phyloP scores from a whole-genome alignment of 2,888 invertebrate genomes.

The Galeruca laticollis region DNA sequence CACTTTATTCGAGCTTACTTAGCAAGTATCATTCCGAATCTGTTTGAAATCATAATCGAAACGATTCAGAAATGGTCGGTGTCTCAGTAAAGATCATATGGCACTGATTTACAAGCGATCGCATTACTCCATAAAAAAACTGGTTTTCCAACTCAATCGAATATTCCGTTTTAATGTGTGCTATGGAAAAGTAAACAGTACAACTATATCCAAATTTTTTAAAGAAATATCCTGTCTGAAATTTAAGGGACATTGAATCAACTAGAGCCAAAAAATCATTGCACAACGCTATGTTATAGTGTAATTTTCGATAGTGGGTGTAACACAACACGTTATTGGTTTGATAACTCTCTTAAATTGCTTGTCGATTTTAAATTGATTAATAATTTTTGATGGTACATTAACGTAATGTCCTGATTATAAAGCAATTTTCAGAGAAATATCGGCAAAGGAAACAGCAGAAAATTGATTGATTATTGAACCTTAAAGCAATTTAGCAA shows the following conservation, averaged over 20 bases:
- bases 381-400: slow-evolving; percentile 14
- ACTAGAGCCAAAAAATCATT: slow-evolving; percentile 42
- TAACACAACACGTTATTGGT: slow-evolving; percentile 31
- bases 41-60: slow-evolving; percentile 47
- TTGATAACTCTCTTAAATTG: slow-evolving; percentile 36
- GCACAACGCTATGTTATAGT: slow-evolving; percentile 28
- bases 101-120: slow-evolving; percentile 60
- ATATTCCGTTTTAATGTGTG: slow-evolving; percentile 21
- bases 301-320: slow-evolving; percentile 45
- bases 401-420: slow-evolving; percentile 25
- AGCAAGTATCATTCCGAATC: slow-evolving; percentile 38
- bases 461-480: not conserved
- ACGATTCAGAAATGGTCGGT: slow-evolving; percentile 51
- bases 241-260: slow-evolving; percentile 47
- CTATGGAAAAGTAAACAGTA: slow-evolving; percentile 34
- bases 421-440: slow-evolving; percentile 16
- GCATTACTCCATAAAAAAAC: slow-evolving; percentile 52
- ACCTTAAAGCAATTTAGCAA: not conserved
- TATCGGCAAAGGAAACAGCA: not conserved
- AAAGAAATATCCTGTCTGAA: slow-evolving; percentile 49
- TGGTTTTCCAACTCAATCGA: slow-evolving; percentile 46
- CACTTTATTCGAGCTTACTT: slow-evolving; percentile 19
- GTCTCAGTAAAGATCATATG: slow-evolving; percentile 58
- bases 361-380: slow-evolving; percentile 19
- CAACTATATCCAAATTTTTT: slow-evolving; percentile 33